phyloP scores from a whole-genome alignment of 2,888 invertebrate species.

The Agrilus cyanescens region DNA sequence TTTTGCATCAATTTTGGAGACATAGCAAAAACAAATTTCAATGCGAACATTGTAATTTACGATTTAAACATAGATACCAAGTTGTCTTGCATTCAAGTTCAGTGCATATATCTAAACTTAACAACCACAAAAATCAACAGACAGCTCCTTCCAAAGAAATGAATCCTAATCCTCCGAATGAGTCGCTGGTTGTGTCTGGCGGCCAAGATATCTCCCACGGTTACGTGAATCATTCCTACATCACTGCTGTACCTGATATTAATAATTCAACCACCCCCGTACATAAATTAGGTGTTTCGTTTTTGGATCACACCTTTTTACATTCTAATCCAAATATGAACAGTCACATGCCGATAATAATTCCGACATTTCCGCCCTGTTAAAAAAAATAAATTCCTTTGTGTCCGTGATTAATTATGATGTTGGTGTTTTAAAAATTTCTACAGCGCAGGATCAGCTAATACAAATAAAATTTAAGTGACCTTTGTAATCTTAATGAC shows the following conservation, averaged over 20 bases:
- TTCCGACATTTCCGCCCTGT: constrained; percentile 35
- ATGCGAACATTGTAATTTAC: constrained; percentile 38
- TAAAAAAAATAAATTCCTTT: constrained; percentile 16
- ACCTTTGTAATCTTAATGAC: too few relatives aligned
- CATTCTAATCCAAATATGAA: constrained; percentile 30
- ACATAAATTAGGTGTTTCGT: constrained; percentile 35
- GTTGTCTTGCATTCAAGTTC: constrained; percentile 37
- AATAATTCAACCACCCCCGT: constrained; percentile 27
- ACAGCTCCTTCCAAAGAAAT: constrained; percentile 29
- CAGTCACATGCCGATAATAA: constrained; percentile 35
- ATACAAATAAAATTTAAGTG: too few relatives aligned
- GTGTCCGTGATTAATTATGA: constrained; percentile 1
- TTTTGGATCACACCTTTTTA: constrained; percentile 35
- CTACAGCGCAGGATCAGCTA: too few relatives aligned
- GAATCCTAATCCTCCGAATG: constrained; percentile 13
- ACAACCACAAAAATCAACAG: constrained; percentile 20
- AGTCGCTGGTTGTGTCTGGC: constrained; percentile 24
- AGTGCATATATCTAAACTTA: constrained; percentile 26
- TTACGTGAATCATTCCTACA: constrained; percentile 24
- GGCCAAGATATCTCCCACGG: constrained; percentile 24
- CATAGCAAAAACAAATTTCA: constrained; percentile 34
- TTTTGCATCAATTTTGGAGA: constrained; percentile 41
- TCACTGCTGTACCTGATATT: constrained; percentile 30
- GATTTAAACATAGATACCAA: constrained; percentile 39
- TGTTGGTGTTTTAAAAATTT: too few relatives aligned